phyloP scores from a whole-genome alignment of 2,797 vertebrate species.

The Pantherophis alleghaniensis region DNA sequence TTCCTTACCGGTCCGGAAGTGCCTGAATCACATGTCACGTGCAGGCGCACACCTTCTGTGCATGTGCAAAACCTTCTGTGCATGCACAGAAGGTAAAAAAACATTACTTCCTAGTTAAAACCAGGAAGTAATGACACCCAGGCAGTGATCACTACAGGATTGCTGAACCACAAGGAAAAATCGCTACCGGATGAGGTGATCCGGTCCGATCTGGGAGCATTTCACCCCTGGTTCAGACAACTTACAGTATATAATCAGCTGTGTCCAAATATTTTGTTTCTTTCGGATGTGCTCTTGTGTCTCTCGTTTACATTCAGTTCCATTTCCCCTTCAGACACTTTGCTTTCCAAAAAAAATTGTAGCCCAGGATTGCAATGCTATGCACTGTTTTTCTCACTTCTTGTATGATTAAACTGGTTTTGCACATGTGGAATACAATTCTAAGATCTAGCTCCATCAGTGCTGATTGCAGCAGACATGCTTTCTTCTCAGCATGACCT shows the following conservation, averaged over 20 bases:
- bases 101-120: no score
- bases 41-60: no score
- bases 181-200: no score
- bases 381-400: neutral
- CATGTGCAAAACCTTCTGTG: no score
- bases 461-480: neutral
- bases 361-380: neutral
- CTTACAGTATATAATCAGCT: neutral
- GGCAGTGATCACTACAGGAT: no score
- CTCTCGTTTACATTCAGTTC: neutral
- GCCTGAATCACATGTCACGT: no score
- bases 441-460: neutral
- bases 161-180: no score
- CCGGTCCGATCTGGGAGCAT: no score
- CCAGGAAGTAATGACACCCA: no score
- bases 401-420: neutral
- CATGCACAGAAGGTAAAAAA: no score
- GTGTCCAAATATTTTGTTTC: neutral
- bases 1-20: no score
- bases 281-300: neutral
- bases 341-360: neutral
- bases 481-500: neutral
- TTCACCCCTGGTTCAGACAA: neutral
- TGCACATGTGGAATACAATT: neutral
- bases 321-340: neutral